Evolutionary conservation across 2,888 invertebrate genomes (phyloP), one percentile per base, ranked within the genome.

Genomic region (Ormia ochracea): DNA sequence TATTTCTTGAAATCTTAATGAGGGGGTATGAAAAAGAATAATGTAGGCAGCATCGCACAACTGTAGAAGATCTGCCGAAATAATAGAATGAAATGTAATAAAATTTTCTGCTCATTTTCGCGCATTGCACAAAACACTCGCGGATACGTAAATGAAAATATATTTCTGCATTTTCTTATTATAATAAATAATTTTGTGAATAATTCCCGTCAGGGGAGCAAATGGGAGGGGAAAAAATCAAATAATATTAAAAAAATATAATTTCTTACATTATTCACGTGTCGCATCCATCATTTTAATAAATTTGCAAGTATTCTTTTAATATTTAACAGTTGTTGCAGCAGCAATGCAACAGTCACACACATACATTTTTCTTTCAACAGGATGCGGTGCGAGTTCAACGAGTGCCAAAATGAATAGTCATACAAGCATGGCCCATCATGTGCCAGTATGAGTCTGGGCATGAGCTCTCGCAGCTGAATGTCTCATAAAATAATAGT

Each of bases 401-500:
- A 3, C n/a, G 63, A 52, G 48, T 58, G 2, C 43, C 17, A 28
- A 28, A 70, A 28, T 21, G 69, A 31, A 76, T 69, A n/a, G n/a
- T n/a, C n/a, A n/a, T n/a, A n/a, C n/a, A n/a, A n/a, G n/a, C n/a
- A n/a, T n/a, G n/a, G n/a, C n/a, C n/a, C n/a, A n/a, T 21, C 6
- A 28, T 4, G 6, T 31, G 54, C 43, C 7, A 7, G 7, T n/a
- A 19, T 48, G 14, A 17, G 1, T 23, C 5, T 36, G 9, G 7
- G 41, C 19, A 2, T 61, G 21, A n/a, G n/a, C n/a, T 31, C 14
- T 52, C 41, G 14, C 9, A 1, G 41, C 9, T n/a, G 12, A 68
- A 61, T 61, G n/a, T 80, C 76, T 80, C 80, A 76, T 73, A 80
- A 80, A 80, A 66, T 79, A 38, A 43, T 58, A 65, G 19, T 68